phyloP scores from a whole-genome alignment of 2,113 vertebrate species.

The Chamaea fasciata region DNA sequence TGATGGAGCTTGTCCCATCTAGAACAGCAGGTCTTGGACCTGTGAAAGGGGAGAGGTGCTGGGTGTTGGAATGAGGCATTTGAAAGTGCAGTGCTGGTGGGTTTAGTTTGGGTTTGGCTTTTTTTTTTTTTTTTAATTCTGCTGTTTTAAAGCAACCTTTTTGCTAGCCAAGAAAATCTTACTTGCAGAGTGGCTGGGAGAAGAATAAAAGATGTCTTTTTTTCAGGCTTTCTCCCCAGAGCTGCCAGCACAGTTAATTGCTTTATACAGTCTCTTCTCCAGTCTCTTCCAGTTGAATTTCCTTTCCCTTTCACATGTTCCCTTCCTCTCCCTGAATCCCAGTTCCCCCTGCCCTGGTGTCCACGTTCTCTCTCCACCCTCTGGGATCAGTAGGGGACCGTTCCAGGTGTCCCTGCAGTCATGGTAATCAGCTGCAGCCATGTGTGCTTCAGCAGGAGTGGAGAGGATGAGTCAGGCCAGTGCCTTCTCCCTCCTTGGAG shows the following conservation, averaged over 20 bases:
- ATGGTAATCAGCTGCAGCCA: rapidly evolving
- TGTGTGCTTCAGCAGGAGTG: neutral
- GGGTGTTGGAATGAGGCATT: neutral
- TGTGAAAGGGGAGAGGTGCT: neutral
- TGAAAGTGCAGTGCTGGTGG: neutral
- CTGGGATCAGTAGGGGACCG: neutral
- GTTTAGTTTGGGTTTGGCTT: too few species aligned
- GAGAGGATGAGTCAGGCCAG: neutral
- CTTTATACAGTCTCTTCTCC: neutral
- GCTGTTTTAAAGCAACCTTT: neutral
- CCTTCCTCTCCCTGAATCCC: neutral
- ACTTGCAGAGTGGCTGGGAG: neutral
- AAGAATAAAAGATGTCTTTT: neutral
- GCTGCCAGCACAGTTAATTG: neutral
- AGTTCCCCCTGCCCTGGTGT: rapidly evolving
- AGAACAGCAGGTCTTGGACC: neutral
- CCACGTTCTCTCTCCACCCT: rapidly evolving
- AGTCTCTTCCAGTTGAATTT: neutral
- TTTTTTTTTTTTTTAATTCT: neutral
- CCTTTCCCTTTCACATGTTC: neutral
- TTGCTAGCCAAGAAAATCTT: neutral
- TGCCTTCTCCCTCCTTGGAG: neutral
- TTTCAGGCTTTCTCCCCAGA: neutral
- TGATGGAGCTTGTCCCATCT: neutral
- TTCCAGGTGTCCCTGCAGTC: neutral